Evolutionary conservation across 2,113 vertebrate genomes (phyloP), one percentile per base, ranked within the genome.

Genomic region (Thryonomys swinderianus): DNA sequence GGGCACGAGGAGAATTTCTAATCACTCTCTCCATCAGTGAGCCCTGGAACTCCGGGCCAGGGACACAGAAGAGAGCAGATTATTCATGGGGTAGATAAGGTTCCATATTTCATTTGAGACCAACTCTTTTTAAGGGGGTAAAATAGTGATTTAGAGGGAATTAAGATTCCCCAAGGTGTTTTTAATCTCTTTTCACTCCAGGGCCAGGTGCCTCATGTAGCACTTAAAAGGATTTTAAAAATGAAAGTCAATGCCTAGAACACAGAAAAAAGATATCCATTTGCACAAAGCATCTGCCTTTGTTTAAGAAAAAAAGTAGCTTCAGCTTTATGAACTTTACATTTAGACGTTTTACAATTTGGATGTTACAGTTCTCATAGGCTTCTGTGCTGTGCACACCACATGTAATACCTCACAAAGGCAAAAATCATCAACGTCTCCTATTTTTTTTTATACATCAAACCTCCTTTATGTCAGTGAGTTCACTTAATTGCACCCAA

Each of bases 131-230:
- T 34, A 23, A 61, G 37, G 90, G 95, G 59, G 0, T 8, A 93
- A 95, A 96, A 64, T 95, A 86, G 93, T 88, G 93, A 96, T 96
- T 98, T 95, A 92, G 79, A 96, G 94, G 62, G 84, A 97, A 98
- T 45, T 97, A 97, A 97, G 90, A 95, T 97, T 90, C 71, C 96
- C 94, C 89, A 96, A 96, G 66, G 95, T 2, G 3, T 96, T 98
- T 98, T 98, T 95, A 98, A 98, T 98, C 94, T 98, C 71, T 92
- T 95, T 92, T 94, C 94, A 97, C 85, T 97, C 73, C 93, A 59
- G 94, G 95, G 94, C 97, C 95, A 93, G 93, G 95, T 97, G 83
- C 96, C 88, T 96, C 91, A 64, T 74, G 82, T 79, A 74, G 45
- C 34, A 82, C 97, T 95, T 95, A 96, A 96, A 98, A 98, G 94